Base-by-base conservation (phyloP, 2,888 invertebrate genomes). In the Caenorhabditis sp. region DNA sequence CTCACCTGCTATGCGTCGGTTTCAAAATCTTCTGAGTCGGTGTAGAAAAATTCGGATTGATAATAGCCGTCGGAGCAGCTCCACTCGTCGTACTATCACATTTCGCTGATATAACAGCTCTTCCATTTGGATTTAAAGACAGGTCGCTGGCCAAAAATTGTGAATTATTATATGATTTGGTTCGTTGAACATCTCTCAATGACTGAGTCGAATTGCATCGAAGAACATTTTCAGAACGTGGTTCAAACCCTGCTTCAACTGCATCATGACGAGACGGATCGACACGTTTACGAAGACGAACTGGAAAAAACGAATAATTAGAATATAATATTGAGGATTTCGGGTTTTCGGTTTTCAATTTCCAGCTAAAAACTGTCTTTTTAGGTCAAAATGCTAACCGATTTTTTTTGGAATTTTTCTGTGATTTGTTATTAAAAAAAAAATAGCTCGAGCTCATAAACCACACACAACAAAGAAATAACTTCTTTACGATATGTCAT, bases 141-240 rank as follows among this genome's bases (percentile, higher is more conserved):
- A 72, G 62, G 58, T 72, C 67, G 31, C 72, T 72, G 0, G 72
- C 64, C 72, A 70, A 72, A 36, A 79, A 79, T 66, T 79, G 77
- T 3, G 79, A 79, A 20, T 69, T 71, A 20, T 54, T 77, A 59
- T 70, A 79, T 2, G 76, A 63, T 57, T 66, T 62, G 5, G 62
- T 63, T 54, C 73, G 58, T 53, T 75, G 75, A 4, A 65, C 67
- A 25, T 75, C 70, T 61, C 66, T 59, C 36, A 79, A 62, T n/a
- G 79, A 79, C 50, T 79, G 76, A 1, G 77, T 77, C 1, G 79
- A 79, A 63, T 79, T 77, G 66, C 79, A 79, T 72, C 79, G 54
- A 1, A 75, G 77, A 20, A 79, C 79, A 43, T 68, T 52, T n/a
- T 72, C 62, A 17, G 31, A 10, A 4, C 65, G 63, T 27, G 79